phyloP scores from a whole-genome alignment of 2,888 invertebrate genomes.

The Xestobium rufovillosum region DNA sequence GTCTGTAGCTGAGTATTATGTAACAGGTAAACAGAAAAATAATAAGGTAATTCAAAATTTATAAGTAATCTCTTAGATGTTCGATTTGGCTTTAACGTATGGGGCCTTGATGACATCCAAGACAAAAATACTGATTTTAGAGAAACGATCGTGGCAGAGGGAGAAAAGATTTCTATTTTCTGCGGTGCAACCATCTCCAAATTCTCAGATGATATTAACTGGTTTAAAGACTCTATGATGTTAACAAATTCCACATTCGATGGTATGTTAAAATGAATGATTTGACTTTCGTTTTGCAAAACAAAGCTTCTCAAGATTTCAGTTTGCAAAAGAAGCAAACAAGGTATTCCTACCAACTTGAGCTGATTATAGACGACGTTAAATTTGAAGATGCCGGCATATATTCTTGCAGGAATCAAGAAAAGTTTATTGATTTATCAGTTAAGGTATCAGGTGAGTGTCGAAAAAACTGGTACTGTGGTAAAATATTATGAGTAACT shows the following conservation, averaged over 20 bases:
- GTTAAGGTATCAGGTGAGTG: no score
- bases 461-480: no score
- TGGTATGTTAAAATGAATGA: slow-evolving; percentile 20
- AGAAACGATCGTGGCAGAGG: slow-evolving; percentile 41
- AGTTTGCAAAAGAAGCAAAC: slow-evolving; percentile 25
- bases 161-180: slow-evolving; percentile 48
- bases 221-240: slow-evolving; percentile 37
- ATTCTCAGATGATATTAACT: slow-evolving; percentile 45
- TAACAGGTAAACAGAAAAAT: slow-evolving; percentile 25
- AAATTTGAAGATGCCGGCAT: slow-evolving; percentile 29
- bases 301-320: slow-evolving; percentile 14
- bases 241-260: slow-evolving; percentile 19
- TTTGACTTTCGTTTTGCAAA: no score
- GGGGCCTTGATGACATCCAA: slow-evolving; percentile 39
- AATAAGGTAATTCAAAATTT: background rate
- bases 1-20: slow-evolving; percentile 16
- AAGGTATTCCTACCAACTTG: slow-evolving; percentile 37
- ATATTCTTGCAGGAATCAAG: slow-evolving; percentile 34
- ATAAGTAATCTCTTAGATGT: slow-evolving; percentile 40
- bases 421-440: no score
- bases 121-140: slow-evolving; percentile 20
- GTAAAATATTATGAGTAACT: no score
- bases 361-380: slow-evolving; percentile 35
- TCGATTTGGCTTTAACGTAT: slow-evolving; percentile 42
- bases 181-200: slow-evolving; percentile 54